These are phyloP conservation scores for Ericerus pela DNA, from an alignment of 1,140 invertebrate species.

Conservation along the genomic window DNA sequence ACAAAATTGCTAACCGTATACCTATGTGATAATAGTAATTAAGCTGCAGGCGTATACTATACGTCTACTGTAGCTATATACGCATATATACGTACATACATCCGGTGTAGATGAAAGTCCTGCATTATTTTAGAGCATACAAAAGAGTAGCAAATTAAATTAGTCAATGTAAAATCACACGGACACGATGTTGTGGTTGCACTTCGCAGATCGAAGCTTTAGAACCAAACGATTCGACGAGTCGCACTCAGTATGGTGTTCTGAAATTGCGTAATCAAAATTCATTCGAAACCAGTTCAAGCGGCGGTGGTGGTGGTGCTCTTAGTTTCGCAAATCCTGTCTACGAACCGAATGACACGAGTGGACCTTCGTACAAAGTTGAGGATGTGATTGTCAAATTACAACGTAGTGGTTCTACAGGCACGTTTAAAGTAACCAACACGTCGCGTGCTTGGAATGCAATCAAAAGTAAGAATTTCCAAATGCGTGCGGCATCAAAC, in stretches of 20 bases:
- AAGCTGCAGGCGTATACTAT: too few species aligned
- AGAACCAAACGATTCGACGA: slow-evolving; percentile 34
- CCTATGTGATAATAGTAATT: too few species aligned
- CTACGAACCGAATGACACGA: slow-evolving; percentile 47
- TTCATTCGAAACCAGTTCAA: slow-evolving; percentile 24
- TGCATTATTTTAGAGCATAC: too few species aligned
- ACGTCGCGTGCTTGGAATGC: slow-evolving; percentile 39
- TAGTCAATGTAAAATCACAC: too few species aligned
- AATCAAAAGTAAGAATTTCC: slow-evolving; percentile 41
- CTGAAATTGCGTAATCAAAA: slow-evolving; percentile 35
- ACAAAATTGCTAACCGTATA: too few species aligned
- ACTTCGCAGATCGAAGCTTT: slow-evolving; percentile 41
- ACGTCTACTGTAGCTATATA: too few species aligned
- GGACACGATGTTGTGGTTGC: too few species aligned
- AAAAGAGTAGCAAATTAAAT: too few species aligned
- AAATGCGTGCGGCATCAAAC: neutral
- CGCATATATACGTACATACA: too few species aligned
- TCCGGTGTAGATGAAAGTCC: too few species aligned
- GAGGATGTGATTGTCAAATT: slow-evolving; percentile 18
- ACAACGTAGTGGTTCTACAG: slow-evolving; percentile 25
- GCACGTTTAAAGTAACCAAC: slow-evolving; percentile 19
- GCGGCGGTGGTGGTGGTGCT: neutral
- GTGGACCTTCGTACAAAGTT: slow-evolving; percentile 52
- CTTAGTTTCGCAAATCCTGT: slow-evolving; percentile 63
- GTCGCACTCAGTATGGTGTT: slow-evolving; percentile 40